A percentile compares a stretch with the other conserved stretches of the same genome.
These are phyloP conservation scores for Pitangus sulphuratus DNA, from an alignment of 2,797 vertebrate species.

Conservation along the genomic window DNA sequence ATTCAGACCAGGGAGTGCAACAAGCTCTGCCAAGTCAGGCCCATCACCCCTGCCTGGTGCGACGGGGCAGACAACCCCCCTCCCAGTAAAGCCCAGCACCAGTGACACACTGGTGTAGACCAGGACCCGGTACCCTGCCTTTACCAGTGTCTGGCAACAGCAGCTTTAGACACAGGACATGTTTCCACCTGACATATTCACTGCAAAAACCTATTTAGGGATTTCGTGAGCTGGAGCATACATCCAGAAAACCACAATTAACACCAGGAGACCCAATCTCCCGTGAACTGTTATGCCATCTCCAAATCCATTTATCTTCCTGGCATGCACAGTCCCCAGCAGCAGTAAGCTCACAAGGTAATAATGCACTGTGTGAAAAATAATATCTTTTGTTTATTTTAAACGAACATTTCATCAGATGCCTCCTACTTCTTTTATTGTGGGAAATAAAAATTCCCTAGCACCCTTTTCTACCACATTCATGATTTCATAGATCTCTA, in stretches of 20 bases:
- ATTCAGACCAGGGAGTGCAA: not conserved
- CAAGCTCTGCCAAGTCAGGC: accelerated
- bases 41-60: accelerated
- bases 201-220: constrained; percentile 23
- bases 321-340: not conserved
- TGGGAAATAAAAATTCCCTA: constrained; percentile 47
- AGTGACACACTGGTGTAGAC: accelerated
- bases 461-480: constrained; percentile 11
- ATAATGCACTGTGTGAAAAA: constrained; percentile 28
- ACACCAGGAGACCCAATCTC: constrained; percentile 40
- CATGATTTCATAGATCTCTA: constrained; percentile 44
- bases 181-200: not conserved
- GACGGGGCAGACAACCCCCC: accelerated
- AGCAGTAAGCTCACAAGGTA: constrained; percentile 9
- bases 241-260: constrained; percentile 27
- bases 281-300: not conserved
- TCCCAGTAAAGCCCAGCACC: not conserved
- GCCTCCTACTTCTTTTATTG: constrained; percentile 37
- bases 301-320: constrained; percentile 42
- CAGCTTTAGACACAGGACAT: not conserved
- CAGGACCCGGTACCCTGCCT: not conserved
- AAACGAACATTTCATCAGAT: constrained; percentile 41
- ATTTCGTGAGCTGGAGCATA: not conserved
- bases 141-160: not conserved
- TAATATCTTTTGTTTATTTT: constrained; percentile 58